Evolutionary conservation across 2,888 invertebrate genomes (phyloP).

Genomic region (Atethmia centrago): DNA sequence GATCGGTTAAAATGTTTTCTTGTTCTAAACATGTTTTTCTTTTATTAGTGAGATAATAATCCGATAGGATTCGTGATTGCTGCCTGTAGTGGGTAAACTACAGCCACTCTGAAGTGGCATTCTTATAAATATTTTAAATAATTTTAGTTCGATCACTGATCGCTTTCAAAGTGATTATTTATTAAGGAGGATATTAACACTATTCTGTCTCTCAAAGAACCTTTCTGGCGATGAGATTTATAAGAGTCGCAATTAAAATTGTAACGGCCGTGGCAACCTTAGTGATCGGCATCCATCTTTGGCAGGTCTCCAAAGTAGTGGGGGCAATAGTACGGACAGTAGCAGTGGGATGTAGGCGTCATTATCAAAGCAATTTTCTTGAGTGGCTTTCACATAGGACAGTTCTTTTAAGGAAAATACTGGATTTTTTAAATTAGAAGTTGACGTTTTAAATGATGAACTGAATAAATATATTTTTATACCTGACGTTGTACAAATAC

Average conservation of each 20-base stretch:
- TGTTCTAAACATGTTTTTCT: neutral
- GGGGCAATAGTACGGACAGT: constrained; percentile 1
- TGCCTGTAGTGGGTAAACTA: neutral
- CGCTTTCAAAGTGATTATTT: neutral
- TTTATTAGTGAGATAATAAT: neutral
- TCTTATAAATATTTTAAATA: neutral
- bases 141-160: neutral
- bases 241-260: constrained; percentile 62
- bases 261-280: constrained; percentile 47
- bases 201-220: constrained; percentile 52
- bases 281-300: constrained; percentile 34
- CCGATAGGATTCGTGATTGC: neutral
- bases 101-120: neutral
- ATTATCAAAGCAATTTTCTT: constrained; percentile 20
- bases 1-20: neutral
- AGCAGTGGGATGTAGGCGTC: constrained; percentile 4
- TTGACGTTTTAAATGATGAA: neutral
- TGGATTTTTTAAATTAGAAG: neutral
- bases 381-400: constrained; percentile 7
- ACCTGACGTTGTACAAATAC: neutral
- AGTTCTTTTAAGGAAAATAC: neutral
- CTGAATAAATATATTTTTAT: no score
- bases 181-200: neutral
- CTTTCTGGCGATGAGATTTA: constrained; percentile 69
- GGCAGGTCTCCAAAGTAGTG: constrained; percentile 38